These are phyloP conservation scores for Mola mola DNA, from an alignment of 2,113 vertebrate genomes.

Conservation along the genomic window DNA sequence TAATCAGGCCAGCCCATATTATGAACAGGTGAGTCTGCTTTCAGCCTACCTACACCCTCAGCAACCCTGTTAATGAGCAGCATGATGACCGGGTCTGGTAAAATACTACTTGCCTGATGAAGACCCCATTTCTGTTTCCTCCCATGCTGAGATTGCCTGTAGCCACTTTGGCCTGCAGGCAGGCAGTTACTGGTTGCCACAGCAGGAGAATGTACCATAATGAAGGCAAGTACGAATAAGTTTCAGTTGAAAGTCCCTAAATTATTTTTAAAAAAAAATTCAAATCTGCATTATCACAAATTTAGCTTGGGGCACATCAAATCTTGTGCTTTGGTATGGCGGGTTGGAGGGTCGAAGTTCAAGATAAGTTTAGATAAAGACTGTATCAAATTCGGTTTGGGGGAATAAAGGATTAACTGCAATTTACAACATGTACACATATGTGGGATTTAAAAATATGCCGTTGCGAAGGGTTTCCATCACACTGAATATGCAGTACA, in stretches of 20 bases:
- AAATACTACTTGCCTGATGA: constrained; percentile 37
- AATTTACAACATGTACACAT: too few relatives aligned
- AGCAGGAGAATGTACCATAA: constrained; percentile 38
- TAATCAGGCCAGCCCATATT: constrained; percentile 14
- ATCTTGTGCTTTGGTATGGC: too few relatives aligned
- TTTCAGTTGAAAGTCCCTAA: constrained; percentile 9
- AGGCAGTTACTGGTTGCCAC: constrained; percentile 51
- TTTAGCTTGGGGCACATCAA: too few relatives aligned
- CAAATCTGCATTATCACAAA: too few relatives aligned
- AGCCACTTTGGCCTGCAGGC: constrained; percentile 43
- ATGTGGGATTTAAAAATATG: too few relatives aligned
- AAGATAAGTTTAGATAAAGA: too few relatives aligned
- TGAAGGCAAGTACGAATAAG: neutral
- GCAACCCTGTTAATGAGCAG: constrained; percentile 52
- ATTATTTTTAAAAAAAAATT: neutral
- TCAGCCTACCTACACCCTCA: constrained; percentile 14
- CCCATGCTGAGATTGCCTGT: constrained; percentile 61
- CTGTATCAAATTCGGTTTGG: too few relatives aligned
- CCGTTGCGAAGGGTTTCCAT: too few relatives aligned
- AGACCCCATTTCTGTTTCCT: constrained; percentile 31
- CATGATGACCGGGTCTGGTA: constrained; percentile 15
- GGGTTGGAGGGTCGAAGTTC: too few relatives aligned
- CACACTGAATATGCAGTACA: too few relatives aligned
- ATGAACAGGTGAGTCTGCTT: neutral
- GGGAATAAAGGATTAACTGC: too few relatives aligned